Base-by-base conservation (phyloP, 2,113 vertebrate species). In the Passer montanus region DNA sequence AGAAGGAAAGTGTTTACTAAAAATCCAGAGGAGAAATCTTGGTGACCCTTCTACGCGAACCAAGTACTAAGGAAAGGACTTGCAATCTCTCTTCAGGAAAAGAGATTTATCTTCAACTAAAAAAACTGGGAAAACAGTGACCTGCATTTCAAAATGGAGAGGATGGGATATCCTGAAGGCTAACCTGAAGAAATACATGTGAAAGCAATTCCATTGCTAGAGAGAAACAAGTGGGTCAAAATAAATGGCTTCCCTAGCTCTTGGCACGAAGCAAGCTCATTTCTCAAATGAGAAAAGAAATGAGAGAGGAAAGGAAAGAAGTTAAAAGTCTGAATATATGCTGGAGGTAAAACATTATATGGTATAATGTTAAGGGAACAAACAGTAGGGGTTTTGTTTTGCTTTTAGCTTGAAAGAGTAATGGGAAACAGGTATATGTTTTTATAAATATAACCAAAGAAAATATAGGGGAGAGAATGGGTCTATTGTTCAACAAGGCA, bases 361-460 rank as follows among this genome's bases (percentile, higher is more conserved):
- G 76, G 62, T 59, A 88, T 56, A 78, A 95, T 72, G 74, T 87
- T 78, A 94, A 75, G 60, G 31, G 53, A 73, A 53, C 49, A 92
- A 96, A 97, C 89, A 93, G 79, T 68, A 92, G 58, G 73, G 72
- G 0, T 52, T 95, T 81, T 97, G 86, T 93, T 96, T 95, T 87
- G 83, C 55, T 89, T 94, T 92, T 50, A 94, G 69, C 69, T 92
- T 95, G 66, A 76, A 94, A 95, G 73, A 90, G 86, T 94, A 94
- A 93, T 79, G 70, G 66, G 83, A 94, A 96, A 93, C 86, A 93
- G 92, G 94, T 90, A 84, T 64, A 94, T 73, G 69, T 64, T 96
- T 90, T 94, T 79, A 96, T 82, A 92, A 95, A 96, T 82, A 96
- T 43, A 90, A 92, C 86, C 53, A 89, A 88, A 74, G 77, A 95